Base-by-base conservation (phyloP, 1,140 invertebrate genomes). In the Drosophila nasuta region DNA sequence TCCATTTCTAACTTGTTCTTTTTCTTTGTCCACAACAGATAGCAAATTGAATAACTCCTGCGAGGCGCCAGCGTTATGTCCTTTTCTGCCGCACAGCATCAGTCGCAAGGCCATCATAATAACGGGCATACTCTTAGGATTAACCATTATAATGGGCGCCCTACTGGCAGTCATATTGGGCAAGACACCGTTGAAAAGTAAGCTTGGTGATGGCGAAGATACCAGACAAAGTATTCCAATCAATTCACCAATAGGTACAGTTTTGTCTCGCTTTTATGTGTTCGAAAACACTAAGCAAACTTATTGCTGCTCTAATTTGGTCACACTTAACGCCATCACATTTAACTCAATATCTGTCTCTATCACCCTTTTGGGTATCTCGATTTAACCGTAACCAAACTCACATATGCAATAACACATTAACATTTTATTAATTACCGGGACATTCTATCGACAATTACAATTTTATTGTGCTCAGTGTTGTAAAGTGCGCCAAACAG, bases 221-320 rank as follows among this genome's bases (percentile, higher is more conserved):
- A 87, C 81, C 60, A 81, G 91, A 82, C 81, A 71, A 83, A 92
- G 90, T 91, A 92, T 91, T 87, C 91, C 92, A 91, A 92, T 93
- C 90, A 91, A 92, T 91, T 91, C 91, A 83, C 91, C 88, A 79
- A 92, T 93, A 92, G 92, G 92, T 93, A 93, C 85, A 88, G 83
- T 90, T 54, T 73, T 82, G 72, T 83, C 83, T 62, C 65, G 33
- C 60, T 56, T 52, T 62, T 73, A 60, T 66, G 65, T 75, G 80
- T 79, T 63, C 46, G 20, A 75, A 64, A 69, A 49, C 33, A 62
- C 52, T 43, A 48, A 30, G 45, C 15, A 49, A 62, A 52, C 20
- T 52, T 15, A 41, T 52, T 68, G 73, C 58, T 75, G 58, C 35
- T 70, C 43, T 35, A 59, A 25, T 69, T 75, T 62, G 57, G 56